These are phyloP conservation scores for Chaenocephalus aceratus DNA, from an alignment of 2,113 vertebrate species.

Conservation along the genomic window DNA sequence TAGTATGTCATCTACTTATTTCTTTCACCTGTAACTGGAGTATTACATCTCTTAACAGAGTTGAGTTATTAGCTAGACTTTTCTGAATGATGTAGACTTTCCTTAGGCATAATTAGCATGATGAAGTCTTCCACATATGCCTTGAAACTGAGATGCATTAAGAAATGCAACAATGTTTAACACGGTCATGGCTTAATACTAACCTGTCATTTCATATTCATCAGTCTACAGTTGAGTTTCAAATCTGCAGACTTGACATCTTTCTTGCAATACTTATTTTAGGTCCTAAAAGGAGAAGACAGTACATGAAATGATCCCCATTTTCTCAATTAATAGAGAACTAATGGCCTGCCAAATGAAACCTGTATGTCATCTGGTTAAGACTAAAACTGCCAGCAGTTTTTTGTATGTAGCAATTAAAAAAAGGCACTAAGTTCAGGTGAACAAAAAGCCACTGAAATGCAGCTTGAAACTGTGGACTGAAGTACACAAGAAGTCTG, in stretches of 20 bases:
- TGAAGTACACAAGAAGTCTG: conserved; percentile 15
- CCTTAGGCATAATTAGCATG: conserved; percentile 65
- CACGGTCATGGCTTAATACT: conserved; percentile 16
- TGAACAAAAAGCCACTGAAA: not conserved
- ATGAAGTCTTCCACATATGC: conserved; percentile 76
- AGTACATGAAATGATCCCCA: not conserved
- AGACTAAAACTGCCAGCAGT: conserved; percentile 19
- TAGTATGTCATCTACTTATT: conserved; percentile 65
- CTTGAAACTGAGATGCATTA: conserved; percentile 60
- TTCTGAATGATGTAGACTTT: conserved; percentile 66
- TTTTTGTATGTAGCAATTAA: conserved; percentile 21
- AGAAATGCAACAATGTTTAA: conserved; percentile 54
- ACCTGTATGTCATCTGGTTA: conserved; percentile 4
- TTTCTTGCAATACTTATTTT: conserved; percentile 11
- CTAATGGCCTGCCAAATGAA: conserved; percentile 16
- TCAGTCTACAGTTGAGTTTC: conserved; percentile 6
- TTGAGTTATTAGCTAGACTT: conserved; percentile 69
- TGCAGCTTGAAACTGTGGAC: not conserved
- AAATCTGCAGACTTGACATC: conserved; percentile 16
- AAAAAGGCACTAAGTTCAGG: not conserved
- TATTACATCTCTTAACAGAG: conserved; percentile 60
- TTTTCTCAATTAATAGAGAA: conserved; percentile 3
- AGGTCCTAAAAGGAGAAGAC: not conserved
- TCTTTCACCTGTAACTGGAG: conserved; percentile 65
- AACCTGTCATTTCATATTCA: conserved; percentile 11